Evolutionary conservation across 2,113 vertebrate species (phyloP).

Genomic region (Lichenostomus cassidix): DNA sequence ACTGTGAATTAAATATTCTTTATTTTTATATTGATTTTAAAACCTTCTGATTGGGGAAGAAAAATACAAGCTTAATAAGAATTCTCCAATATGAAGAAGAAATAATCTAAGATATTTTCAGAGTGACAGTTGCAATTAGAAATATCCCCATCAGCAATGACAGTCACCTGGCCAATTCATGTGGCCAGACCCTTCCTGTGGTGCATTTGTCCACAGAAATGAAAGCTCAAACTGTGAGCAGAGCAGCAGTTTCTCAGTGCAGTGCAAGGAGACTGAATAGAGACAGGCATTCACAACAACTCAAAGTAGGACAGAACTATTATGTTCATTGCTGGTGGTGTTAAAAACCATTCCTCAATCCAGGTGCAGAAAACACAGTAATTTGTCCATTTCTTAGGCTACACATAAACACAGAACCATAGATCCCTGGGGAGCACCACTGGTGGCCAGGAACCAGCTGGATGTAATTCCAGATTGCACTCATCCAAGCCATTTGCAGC

Average conservation of each 20-base stretch:
- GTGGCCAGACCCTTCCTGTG: background rate
- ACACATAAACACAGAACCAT: background rate
- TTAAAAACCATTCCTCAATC: background rate
- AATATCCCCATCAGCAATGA: background rate
- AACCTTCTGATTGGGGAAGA: background rate
- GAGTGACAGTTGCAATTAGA: background rate
- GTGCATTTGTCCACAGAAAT: background rate
- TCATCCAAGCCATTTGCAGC: background rate
- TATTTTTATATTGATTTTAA: background rate
- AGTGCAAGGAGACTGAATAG: background rate
- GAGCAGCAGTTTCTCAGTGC: background rate
- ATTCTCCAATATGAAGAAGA: background rate
- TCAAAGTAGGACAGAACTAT: background rate
- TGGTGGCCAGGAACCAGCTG: background rate
- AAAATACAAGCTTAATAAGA: background rate
- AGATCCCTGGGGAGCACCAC: background rate
- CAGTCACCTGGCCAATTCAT: background rate
- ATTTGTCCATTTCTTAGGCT: background rate
- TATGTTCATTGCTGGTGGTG: background rate
- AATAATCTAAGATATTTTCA: background rate
- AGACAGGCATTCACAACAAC: background rate
- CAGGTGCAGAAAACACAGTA: background rate
- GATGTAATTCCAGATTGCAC: background rate
- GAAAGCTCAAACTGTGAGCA: background rate
- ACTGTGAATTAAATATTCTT: background rate